These are phyloP conservation scores for Euzetes globulus DNA, from an alignment of 2,888 invertebrate genomes.

Conservation along the genomic window DNA sequence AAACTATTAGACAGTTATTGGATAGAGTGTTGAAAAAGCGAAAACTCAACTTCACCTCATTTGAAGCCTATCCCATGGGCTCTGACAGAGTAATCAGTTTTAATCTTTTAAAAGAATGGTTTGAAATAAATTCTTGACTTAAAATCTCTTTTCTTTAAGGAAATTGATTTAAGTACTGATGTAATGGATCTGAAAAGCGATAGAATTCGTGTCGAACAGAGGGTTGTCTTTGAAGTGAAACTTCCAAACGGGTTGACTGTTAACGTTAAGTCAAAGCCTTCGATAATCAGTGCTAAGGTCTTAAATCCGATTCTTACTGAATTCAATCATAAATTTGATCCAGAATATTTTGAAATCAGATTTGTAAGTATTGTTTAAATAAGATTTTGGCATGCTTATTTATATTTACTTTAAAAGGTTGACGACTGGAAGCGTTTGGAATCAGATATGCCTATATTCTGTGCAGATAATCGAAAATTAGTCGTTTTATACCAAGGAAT, in stretches of 20 bases:
- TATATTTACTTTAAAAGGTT: neutral
- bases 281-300: neutral
- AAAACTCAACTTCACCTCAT: neutral
- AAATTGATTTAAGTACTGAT: neutral
- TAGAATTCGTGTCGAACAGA: neutral
- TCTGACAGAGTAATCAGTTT: neutral
- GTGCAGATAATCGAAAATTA: neutral
- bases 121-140: neutral
- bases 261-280: neutral
- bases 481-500: neutral
- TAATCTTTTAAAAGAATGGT: neutral
- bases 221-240: neutral
- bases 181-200: neutral
- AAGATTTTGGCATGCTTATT: neutral
- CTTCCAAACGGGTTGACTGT: neutral
- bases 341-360: neutral
- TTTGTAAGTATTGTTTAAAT: neutral
- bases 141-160: neutral
- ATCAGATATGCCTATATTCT: conserved; percentile 1
- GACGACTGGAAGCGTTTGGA: neutral
- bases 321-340: neutral
- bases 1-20: neutral
- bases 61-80: neutral
- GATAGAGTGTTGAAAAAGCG: neutral
- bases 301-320: neutral